Evolutionary conservation across 2,113 vertebrate species (phyloP).

Genomic region (Gasterosteus nipponicus): DNA sequence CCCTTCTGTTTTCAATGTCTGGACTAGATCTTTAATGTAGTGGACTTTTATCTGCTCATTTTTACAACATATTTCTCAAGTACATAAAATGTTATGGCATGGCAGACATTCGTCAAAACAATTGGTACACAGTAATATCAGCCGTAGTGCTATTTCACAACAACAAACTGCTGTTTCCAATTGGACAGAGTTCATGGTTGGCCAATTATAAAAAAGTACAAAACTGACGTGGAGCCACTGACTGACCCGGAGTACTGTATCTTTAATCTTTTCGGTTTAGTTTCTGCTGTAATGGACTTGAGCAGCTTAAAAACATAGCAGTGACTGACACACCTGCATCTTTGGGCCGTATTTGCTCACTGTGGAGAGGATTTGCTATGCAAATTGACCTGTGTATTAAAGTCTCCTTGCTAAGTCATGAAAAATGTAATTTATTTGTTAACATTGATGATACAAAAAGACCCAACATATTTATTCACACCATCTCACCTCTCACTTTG

Average conservation of each 20-base stretch:
- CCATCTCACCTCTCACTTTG: conserved; percentile 82
- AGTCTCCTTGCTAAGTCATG: not conserved
- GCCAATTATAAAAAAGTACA: conserved; percentile 16
- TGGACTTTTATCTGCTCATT: not conserved
- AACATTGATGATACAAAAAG: conserved; percentile 12
- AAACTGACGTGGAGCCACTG: not conserved
- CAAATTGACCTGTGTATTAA: conserved; percentile 21
- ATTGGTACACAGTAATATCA: too few relatives aligned
- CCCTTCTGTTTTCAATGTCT: not conserved
- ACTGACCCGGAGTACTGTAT: not conserved
- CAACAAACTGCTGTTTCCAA: not conserved
- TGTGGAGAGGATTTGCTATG: conserved; percentile 32
- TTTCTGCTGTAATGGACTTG: not conserved
- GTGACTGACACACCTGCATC: conserved; percentile 6
- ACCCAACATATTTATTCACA: conserved; percentile 4
- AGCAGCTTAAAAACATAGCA: conserved; percentile 8
- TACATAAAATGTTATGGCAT: not conserved
- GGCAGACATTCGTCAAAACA: not conserved
- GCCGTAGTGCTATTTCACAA: conserved; percentile 17
- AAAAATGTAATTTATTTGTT: conserved; percentile 36
- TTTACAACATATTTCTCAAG: conserved; percentile 1
- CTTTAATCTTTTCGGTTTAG: not conserved
- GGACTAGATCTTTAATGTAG: not conserved
- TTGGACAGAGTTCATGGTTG: conserved; percentile 1
- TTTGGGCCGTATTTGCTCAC: conserved; percentile 21